Base-by-base conservation (phyloP, 2,113 vertebrate species). In the Phyllostomus hastatus region DNA sequence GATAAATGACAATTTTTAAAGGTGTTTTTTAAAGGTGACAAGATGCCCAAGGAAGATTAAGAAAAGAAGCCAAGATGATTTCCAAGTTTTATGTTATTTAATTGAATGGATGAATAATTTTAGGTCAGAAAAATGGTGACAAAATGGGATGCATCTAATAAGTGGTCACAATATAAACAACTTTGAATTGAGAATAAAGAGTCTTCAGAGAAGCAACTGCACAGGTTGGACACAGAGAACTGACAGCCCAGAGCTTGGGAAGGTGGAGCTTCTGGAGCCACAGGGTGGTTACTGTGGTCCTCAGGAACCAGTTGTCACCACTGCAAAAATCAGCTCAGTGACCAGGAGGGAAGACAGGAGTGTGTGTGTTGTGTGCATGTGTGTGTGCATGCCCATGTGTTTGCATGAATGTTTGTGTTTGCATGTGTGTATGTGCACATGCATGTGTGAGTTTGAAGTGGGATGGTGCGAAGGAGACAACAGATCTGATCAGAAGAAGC, bases 341-440 rank as follows among this genome's bases (percentile, higher is more conserved):
- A 10, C n/a, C 52, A n/a, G 22, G 83, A 91, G 9, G 12, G 28
- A 59, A 50, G 59, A 17, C 2, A 43, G 20, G 22, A 0, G 9
- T 9, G 7, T 15, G 50, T 16, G 8, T 5, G 0, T 16, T 54
- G 35, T 59, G 50, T 28, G 16, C 50, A 52, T 52, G 50, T 52
- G 7, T 70, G 67, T 1, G 2, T 70, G n/a, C 22, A 19, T 67
- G 73, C 8, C 0, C 33, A 14, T 1, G 17, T 70, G 69, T 4
- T 9, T 70, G n/a, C 22, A 20, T 35, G 73, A 8, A 5, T 33
- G 10, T 41, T 15, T 28, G 48, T 1, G 4, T 5, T 1, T 20
- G 28, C 8, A 10, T 3, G 3, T 35, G 24, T n/a, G 2, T 17
- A 14, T 26, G 12, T 7, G 6, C 9, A 8, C 0, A 1, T 2